Base-by-base conservation (phyloP, 2,888 invertebrate genomes). In the Ceramica pisi region DNA sequence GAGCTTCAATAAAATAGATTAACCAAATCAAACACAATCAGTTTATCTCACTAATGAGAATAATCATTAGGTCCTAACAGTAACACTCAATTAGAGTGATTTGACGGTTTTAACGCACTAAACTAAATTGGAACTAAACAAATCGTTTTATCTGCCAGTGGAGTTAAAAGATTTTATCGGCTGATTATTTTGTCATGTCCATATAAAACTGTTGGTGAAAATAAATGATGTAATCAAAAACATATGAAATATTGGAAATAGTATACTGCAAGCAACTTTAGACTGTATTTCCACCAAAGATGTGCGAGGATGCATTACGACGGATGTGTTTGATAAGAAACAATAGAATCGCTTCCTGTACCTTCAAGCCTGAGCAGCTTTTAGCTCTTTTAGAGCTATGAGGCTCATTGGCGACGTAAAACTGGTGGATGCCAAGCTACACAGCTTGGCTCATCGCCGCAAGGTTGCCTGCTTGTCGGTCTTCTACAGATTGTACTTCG, bases 121-220 rank as follows among this genome's bases (percentile, higher is more conserved):
- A 8, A 48, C 62, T 26, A 44, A 63, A 65, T 57, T 62, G 16
- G 44, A 65, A 50, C 21, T 50, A 50, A 44, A 75, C 50, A 44
- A 74, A 48, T 21, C 48, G 19, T 31, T 71, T 73, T n/a, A 48
- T 10, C n/a, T 14, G 10, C 12, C 6, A 5, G 19, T 46, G 35
- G 50, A 19, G n/a, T 21, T 71, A 21, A 71, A 53, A 53, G n/a
- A 53, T 59, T 59, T 19, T 51, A 53, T 50, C 23, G 1, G 48
- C 1, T 41, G 50, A 44, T 14, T 1, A 7, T 41, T 56, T 21
- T 35, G 53, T 19, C 21, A 38, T 41, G 21, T 48, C 35, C 21
- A 23, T 55, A 12, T 26, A 46, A 23, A 23, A 62, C 8, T 31
- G 10, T 10, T 38, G 19, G 8, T 1, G 7, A 31, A 31, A 38